Percentiles rank a stretch among this genome's conserved stretches.
Conservation (phyloP, 1,140 invertebrate species). For the Papilio machaon region DNA sequence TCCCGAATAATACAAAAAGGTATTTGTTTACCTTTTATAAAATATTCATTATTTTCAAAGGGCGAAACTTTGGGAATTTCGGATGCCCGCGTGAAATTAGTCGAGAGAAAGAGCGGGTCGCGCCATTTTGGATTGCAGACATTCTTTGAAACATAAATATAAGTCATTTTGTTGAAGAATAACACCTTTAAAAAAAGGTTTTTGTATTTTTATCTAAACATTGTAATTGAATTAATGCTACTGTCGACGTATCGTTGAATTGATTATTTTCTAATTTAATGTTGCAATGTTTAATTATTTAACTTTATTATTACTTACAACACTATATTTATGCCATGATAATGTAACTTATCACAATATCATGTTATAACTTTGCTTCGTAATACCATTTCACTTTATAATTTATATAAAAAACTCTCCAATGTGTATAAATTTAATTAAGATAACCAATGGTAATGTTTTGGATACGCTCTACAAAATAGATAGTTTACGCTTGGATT, state of each 20-base stretch:
- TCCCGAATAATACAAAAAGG: background rate
- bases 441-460: background rate
- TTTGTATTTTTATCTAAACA: background rate
- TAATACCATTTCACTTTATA: background rate
- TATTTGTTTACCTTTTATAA: conserved; percentile 30
- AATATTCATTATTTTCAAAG: conserved; percentile 20
- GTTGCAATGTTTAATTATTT: too few relatives aligned
- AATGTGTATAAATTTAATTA: background rate
- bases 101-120: background rate
- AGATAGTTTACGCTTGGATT: conserved; percentile 13
- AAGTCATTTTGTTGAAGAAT: background rate
- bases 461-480: background rate
- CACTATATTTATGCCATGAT: background rate
- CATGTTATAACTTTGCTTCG: background rate
- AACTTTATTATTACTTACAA: background rate
- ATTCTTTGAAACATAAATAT: conserved; percentile 9
- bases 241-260: background rate
- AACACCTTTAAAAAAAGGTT: background rate
- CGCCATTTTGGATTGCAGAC: conserved; percentile 29
- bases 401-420: background rate
- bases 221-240: background rate
- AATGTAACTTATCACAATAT: background rate
- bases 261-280: background rate
- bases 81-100: conserved; percentile 1
- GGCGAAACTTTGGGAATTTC: conserved; percentile 25